These are phyloP conservation scores for Kryphioiulus occultus DNA, from an alignment of 2,888 invertebrate species.

Conservation along the genomic window DNA sequence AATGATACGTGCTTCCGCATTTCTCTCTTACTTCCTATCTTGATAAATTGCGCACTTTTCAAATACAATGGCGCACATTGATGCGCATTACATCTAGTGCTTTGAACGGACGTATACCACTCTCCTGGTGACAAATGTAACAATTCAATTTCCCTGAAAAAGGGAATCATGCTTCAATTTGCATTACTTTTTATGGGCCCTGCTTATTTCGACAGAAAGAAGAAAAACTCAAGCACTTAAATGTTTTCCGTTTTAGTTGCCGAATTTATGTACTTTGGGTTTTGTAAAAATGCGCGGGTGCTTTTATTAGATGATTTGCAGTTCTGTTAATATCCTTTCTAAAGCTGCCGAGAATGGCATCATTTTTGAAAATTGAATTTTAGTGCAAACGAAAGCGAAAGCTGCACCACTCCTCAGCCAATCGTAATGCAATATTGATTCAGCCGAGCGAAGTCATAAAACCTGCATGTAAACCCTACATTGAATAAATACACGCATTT, in stretches of 20 bases:
- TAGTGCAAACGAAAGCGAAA: background rate
- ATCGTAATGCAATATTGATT: constrained; percentile 1
- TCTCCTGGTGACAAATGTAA: background rate
- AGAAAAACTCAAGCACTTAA: background rate
- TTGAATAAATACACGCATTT: background rate
- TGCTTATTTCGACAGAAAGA: background rate
- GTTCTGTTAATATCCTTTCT: background rate
- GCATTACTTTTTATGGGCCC: constrained; percentile 14
- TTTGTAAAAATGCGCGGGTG: background rate
- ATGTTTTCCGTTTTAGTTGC: constrained; percentile 35
- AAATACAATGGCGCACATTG: background rate
- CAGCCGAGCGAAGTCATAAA: background rate
- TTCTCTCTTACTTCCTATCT: background rate
- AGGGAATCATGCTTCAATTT: constrained; percentile 35
- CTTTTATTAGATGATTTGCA: constrained; percentile 7
- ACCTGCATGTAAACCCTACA: background rate
- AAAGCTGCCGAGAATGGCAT: background rate
- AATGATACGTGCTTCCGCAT: constrained; percentile 19
- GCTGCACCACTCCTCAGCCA: background rate
- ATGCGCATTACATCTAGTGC: background rate
- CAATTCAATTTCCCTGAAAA: constrained; percentile 22
- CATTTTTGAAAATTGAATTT: constrained; percentile 22
- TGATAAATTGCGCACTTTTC: constrained; percentile 30
- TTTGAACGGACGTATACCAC: background rate
- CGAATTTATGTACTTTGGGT: background rate